A percentile compares a stretch with the other conserved stretches of the same genome.
Conservation (phyloP, 2,113 vertebrate species). For the human region GRCh38 chr6:161797501-161798000, state of each 20-base stretch:
- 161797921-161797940: too few relatives aligned
- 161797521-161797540: too few relatives aligned
- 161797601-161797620: neutral
- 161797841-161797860: neutral
- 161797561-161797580: neutral
- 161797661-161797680: constrained; percentile 31
- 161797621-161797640: constrained; percentile 35
- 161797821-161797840: constrained; percentile 66
- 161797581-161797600: neutral
- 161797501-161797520: too few relatives aligned
- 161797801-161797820: constrained; percentile 53
- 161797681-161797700: neutral
- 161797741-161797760: constrained; percentile 61
- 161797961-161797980: too few relatives aligned
- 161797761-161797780: neutral
- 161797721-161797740: constrained; percentile 53
- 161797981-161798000: too few relatives aligned
- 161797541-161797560: too few relatives aligned
- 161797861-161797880: neutral
- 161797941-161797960: too few relatives aligned
- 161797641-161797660: neutral
- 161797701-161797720: constrained; percentile 23
- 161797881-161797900: neutral
- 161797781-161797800: constrained; percentile 55
- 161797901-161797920: neutral